Base-by-base conservation (phyloP, 1,140 invertebrate species). In the Drosophila tsacasi region DNA sequence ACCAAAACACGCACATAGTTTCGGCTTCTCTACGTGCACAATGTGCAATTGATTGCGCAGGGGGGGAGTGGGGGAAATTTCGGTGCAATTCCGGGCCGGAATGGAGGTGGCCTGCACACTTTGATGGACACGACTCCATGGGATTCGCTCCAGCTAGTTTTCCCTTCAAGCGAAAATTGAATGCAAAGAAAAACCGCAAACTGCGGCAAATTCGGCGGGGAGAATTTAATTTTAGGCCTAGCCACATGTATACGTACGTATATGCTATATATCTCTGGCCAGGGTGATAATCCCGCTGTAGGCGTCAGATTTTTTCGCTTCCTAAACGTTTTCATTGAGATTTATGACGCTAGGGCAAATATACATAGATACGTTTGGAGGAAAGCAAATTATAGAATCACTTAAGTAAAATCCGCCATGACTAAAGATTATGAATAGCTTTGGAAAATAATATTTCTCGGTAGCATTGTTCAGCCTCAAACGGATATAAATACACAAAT, bases 241-340 rank as follows among this genome's bases (percentile, higher is more conserved):
- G 27, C 27, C 54, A n/a, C 44, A 65, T 79, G 55, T 74, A 54
- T 77, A 71, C 40, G 15, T 37, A 35, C 4, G 3, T 54, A 27
- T 46, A 55, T 17, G 47, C 23, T 44, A 39, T 27, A 61, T 37
- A 39, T 49, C 44, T 49, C n/a, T 42, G 55, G 47, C 58, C 71
- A 83, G 78, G 76, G 76, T 64, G 84, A 76, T 86, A 87, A 86
- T 86, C 83, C 55, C 30, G 23, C 39, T 73, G 83, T 86, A 64
- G 83, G 83, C 75, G 82, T 78, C 49, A 6, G 57, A 57, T 54
- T 39, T 61, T 61, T 40, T 46, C 8, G 62, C 67, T 69, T 63
- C 63, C 80, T 79, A 83, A 83, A 83, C 81, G 81, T 57, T 76
- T 77, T 64, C 42, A 25, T 60, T 69, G 42, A 62, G 75, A 77